Evolutionary conservation across 2,888 invertebrate genomes (phyloP).

Genomic region (Eulithis prunata): DNA sequence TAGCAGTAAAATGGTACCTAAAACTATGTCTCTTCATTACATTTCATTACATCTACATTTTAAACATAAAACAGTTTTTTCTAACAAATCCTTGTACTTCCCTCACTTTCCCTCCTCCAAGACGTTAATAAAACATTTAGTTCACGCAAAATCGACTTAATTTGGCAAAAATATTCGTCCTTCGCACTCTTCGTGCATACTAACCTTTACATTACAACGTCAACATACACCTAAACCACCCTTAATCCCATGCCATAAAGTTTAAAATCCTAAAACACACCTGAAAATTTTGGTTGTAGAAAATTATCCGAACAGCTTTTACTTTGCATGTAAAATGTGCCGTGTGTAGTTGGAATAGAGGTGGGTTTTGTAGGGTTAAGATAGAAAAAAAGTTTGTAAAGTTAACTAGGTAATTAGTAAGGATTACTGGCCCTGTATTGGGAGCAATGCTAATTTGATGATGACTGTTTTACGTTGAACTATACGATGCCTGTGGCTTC

Average conservation of each 20-base stretch:
- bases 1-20: too few relatives aligned
- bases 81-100: not conserved
- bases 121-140: slow-evolving; percentile 24
- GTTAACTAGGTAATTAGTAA: slow-evolving; percentile 54
- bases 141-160: slow-evolving; percentile 53
- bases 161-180: slow-evolving; percentile 54
- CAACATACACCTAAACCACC: not conserved
- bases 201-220: slow-evolving; percentile 42
- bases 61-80: not conserved
- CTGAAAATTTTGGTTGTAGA: slow-evolving; percentile 1
- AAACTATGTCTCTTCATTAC: too few relatives aligned
- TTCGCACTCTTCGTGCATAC: slow-evolving; percentile 49
- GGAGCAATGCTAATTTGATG: slow-evolving; percentile 28
- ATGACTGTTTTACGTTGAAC: slow-evolving; percentile 15
- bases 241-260: not conserved
- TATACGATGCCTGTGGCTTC: not conserved
- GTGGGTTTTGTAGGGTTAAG: slow-evolving; percentile 22
- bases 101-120: slow-evolving; percentile 16
- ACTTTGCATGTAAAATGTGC: slow-evolving; percentile 10
- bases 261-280: slow-evolving; percentile 2
- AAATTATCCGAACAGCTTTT: slow-evolving; percentile 33
- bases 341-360: not conserved
- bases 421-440: slow-evolving; percentile 41
- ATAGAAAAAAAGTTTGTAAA: slow-evolving; percentile 25
- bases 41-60: too few relatives aligned